phyloP scores from a whole-genome alignment of 1,140 invertebrate species.

The Nephila pilipes region DNA sequence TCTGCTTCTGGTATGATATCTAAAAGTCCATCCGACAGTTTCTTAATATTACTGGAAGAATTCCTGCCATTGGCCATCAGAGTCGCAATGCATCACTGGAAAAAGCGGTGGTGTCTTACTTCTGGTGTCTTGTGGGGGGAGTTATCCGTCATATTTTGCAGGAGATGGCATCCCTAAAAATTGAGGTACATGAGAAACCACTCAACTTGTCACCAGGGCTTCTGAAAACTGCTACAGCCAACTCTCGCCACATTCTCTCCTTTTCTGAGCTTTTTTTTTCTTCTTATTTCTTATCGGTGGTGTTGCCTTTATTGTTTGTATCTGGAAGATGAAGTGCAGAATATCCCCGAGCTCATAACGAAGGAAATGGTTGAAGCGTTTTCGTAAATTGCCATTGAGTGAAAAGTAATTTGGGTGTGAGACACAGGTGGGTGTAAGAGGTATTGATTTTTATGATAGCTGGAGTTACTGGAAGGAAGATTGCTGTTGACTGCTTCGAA shows the following conservation, averaged over 20 bases:
- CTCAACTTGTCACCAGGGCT: conserved; percentile 42
- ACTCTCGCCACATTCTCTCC: neutral
- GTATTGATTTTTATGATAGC: conserved; percentile 17
- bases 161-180: conserved; percentile 48
- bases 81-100: conserved; percentile 36
- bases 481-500: neutral
- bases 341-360: neutral
- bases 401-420: conserved; percentile 11
- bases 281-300: neutral
- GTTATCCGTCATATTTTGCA: conserved; percentile 66
- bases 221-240: neutral
- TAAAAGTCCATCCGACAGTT: conserved; percentile 39
- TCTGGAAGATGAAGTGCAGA: conserved; percentile 34
- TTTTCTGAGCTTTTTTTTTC: neutral
- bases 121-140: neutral
- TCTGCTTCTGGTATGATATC: conserved; percentile 25
- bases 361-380: conserved; percentile 6
- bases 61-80: conserved; percentile 36
- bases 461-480: neutral
- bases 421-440: conserved; percentile 36
- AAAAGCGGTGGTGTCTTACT: neutral
- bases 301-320: conserved; percentile 18
- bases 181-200: conserved; percentile 52
- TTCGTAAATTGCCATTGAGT: neutral
- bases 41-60: conserved; percentile 51